A percentile compares a stretch with the other conserved stretches of the same genome.
These are phyloP conservation scores for Aspidiotus rigidus DNA, from an alignment of 2,888 invertebrate species.

Conservation along the genomic window DNA sequence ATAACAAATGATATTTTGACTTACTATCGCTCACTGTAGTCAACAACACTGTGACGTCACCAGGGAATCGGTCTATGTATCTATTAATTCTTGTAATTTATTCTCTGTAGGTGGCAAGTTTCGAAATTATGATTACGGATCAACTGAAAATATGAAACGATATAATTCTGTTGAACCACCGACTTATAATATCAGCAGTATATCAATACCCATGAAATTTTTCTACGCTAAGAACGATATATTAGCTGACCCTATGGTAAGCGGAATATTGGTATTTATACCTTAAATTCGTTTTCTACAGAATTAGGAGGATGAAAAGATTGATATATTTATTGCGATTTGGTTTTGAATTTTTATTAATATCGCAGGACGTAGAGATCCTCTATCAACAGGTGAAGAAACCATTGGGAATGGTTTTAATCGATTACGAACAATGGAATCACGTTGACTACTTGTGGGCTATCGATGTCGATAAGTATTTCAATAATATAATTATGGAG, in stretches of 20 bases:
- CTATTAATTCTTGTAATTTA: background rate
- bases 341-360: background rate
- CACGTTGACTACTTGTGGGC: conserved; percentile 60
- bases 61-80: conserved; percentile 57
- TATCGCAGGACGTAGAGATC: conserved; percentile 50
- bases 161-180: conserved; percentile 56
- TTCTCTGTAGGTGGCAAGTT: conserved; percentile 13
- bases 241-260: conserved; percentile 57
- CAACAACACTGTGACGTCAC: no score
- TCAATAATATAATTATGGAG: conserved; percentile 17
- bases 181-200: conserved; percentile 52
- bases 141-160: conserved; percentile 48
- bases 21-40: no score
- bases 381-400: conserved; percentile 50
- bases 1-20: no score
- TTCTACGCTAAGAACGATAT: conserved; percentile 64
- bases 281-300: background rate
- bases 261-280: conserved; percentile 50
- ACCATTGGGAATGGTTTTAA: conserved; percentile 45
- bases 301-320: no score
- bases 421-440: conserved; percentile 57
- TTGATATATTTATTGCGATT: background rate
- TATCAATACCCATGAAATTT: conserved; percentile 56
- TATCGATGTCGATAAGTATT: conserved; percentile 19
- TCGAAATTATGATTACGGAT: conserved; percentile 57